Percentiles rank a stretch among this genome's conserved stretches.
phyloP scores from a whole-genome alignment of 2,888 invertebrate species.

The Seira sanloemensis region DNA sequence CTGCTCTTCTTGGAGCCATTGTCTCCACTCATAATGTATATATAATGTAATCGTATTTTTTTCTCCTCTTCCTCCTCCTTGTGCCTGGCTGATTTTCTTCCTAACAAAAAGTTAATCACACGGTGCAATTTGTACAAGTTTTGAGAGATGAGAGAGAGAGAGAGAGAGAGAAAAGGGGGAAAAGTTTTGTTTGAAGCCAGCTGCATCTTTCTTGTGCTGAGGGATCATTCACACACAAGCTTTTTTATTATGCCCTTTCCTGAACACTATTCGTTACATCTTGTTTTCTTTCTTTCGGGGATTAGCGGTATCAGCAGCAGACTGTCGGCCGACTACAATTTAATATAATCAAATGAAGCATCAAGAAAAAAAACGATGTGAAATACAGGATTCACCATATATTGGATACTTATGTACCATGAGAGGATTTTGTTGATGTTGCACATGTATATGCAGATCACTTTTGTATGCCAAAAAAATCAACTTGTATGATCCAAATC shows the following conservation, averaged over 20 bases:
- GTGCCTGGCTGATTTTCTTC: not conserved
- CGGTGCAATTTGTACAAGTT: not conserved
- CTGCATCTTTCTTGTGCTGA: conserved; percentile 50
- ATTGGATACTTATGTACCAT: no score
- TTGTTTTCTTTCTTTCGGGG: conserved; percentile 54
- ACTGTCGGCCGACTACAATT: conserved; percentile 65
- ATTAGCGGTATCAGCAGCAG: conserved; percentile 63
- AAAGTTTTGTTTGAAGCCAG: conserved; percentile 51
- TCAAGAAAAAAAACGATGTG: conserved; percentile 25
- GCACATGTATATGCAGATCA: not conserved
- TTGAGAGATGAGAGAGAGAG: conserved; percentile 12
- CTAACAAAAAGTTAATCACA: not conserved
- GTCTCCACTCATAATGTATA: not conserved
- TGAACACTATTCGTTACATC: conserved; percentile 32
- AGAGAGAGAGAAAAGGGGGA: conserved; percentile 37
- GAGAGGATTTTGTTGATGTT: conserved; percentile 26
- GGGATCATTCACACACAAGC: conserved; percentile 33
- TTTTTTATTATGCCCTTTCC: conserved; percentile 36
- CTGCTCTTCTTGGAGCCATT: not conserved
- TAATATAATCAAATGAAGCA: conserved; percentile 63
- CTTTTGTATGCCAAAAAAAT: not conserved
- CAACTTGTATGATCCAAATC: not conserved
- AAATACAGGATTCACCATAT: no score
- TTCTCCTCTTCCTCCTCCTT: not conserved
- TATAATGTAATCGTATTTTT: not conserved